phyloP scores from a whole-genome alignment of 2,888 invertebrate species.

The Pandemis corylana region DNA sequence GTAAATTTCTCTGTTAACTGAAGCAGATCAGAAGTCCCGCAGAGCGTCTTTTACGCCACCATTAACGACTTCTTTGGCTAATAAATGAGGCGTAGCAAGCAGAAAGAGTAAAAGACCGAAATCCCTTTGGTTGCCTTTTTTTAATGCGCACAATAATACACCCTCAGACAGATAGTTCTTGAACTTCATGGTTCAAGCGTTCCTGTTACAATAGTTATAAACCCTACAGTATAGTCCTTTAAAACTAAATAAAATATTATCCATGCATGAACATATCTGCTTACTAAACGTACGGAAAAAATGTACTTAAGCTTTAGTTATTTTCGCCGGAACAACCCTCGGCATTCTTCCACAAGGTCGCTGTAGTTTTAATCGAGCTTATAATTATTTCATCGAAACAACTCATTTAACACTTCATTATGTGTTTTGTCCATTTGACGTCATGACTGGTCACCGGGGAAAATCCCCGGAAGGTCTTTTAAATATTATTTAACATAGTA shows the following conservation, averaged over 20 bases:
- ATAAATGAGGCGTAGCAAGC: conserved; percentile 34
- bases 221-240: no score
- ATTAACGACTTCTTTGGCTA: conserved; percentile 33
- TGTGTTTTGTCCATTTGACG: conserved; percentile 19
- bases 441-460: conserved; percentile 5
- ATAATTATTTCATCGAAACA: conserved; percentile 27
- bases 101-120: not conserved
- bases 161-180: not conserved
- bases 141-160: not conserved
- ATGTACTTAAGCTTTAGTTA: not conserved
- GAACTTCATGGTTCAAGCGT: not conserved
- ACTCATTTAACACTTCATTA: conserved; percentile 9
- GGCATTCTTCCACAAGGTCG: conserved; percentile 11
- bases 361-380: conserved; percentile 4
- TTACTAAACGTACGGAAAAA: no score
- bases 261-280: no score
- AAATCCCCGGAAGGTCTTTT: conserved; percentile 26
- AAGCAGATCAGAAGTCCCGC: conserved; percentile 30
- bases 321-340: not conserved
- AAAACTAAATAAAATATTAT: no score
- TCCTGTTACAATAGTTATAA: no score
- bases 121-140: not conserved
- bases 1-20: conserved; percentile 28
- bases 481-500: not conserved
- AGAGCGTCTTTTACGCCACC: conserved; percentile 23